A percentile compares a stretch with the other conserved stretches of the same genome.
phyloP scores from a whole-genome alignment of 2,797 vertebrate species.

The Diplodus puntazzo region DNA sequence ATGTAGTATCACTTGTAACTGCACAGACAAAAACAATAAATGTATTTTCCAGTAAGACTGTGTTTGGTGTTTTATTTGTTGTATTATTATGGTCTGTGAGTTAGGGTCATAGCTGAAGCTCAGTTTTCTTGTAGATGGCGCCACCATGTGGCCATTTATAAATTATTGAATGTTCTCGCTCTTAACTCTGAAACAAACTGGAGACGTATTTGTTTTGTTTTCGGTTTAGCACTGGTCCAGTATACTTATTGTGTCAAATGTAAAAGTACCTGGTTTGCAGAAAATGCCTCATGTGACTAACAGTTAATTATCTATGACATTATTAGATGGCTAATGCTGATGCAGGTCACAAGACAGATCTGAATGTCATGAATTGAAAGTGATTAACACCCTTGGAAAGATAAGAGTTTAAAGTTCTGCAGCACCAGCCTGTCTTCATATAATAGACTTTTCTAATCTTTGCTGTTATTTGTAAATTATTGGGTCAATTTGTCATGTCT shows the following conservation, averaged over 20 bases:
- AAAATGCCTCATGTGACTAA: not conserved
- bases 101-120: not conserved
- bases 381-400: too few species aligned
- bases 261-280: not conserved
- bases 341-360: not conserved
- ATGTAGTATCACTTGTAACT: conserved; percentile 40
- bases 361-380: too few species aligned
- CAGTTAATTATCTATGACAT: not conserved
- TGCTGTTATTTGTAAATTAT: too few species aligned
- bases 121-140: not conserved
- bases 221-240: not conserved
- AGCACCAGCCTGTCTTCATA: too few species aligned
- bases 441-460: too few species aligned
- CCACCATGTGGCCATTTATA: conserved; percentile 34
- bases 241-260: not conserved
- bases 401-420: too few species aligned
- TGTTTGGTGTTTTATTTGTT: not conserved
- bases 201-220: not conserved
- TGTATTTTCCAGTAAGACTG: conserved; percentile 53
- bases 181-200: not conserved
- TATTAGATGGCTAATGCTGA: not conserved
- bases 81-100: not conserved
- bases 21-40: conserved; percentile 62
- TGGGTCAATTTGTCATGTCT: too few species aligned
- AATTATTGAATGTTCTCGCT: not conserved